phyloP scores from a whole-genome alignment of 2,888 invertebrate genomes.

The Pedicia rivosa region DNA sequence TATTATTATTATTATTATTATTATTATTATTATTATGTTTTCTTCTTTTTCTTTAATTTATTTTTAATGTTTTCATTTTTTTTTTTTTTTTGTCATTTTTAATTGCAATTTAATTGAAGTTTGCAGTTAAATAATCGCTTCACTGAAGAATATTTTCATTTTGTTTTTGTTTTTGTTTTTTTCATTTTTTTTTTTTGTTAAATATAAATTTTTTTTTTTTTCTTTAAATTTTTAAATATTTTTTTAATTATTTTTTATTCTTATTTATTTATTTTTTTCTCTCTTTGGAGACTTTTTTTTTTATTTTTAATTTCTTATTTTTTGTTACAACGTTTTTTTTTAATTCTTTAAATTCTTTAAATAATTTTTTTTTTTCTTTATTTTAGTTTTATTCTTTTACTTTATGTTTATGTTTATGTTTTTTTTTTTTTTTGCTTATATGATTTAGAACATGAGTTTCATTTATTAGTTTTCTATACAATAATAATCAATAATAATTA shows the following conservation, averaged over 20 bases:
- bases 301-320: conserved; percentile 7
- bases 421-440: conserved; percentile 7
- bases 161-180: conserved; percentile 5
- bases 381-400: conserved; percentile 6
- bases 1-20: no score
- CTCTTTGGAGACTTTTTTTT: conserved; percentile 7
- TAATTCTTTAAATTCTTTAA: no score
- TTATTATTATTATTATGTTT: conserved; percentile 1
- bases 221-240: conserved; percentile 1
- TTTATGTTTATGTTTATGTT: no score
- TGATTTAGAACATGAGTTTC: conserved; percentile 12
- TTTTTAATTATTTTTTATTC: conserved; percentile 1
- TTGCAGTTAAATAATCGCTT: no score
- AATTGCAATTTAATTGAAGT: no score
- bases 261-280: conserved; percentile 1
- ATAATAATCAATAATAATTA: background rate
- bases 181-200: background rate
- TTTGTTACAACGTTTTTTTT: conserved; percentile 9
- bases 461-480: conserved; percentile 8
- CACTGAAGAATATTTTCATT: no score
- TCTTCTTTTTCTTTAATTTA: conserved; percentile 5
- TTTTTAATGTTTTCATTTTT: conserved; percentile 8
- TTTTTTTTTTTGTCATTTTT: conserved; percentile 7
- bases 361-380: conserved; percentile 7
- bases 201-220: background rate